Percentiles rank a stretch among this genome's conserved stretches.
phyloP scores from a whole-genome alignment of 2,113 vertebrate genomes.

The Forbesichthys papilliferus region DNA sequence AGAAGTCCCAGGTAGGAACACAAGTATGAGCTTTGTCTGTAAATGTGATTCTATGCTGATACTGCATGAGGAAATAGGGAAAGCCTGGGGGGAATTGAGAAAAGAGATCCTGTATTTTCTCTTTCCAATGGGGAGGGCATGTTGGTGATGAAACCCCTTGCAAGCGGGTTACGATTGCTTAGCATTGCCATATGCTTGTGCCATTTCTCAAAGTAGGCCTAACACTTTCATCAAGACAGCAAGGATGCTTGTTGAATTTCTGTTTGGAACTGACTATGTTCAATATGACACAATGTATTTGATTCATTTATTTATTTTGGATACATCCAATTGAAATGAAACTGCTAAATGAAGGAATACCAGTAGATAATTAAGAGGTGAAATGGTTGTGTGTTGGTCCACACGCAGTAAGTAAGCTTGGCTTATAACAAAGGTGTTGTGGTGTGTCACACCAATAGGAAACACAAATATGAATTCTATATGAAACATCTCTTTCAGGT shows the following conservation, averaged over 20 bases:
- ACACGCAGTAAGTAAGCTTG: no score
- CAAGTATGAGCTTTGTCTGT: constrained; percentile 69
- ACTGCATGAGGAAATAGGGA: constrained; percentile 69
- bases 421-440: neutral
- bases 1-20: constrained; percentile 68
- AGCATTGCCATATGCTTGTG: constrained; percentile 72
- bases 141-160: constrained; percentile 78
- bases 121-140: constrained; percentile 56
- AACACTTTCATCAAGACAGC: constrained; percentile 57
- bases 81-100: constrained; percentile 58
- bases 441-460: neutral
- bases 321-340: no score
- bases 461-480: neutral
- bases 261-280: constrained; percentile 47
- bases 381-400: no score
- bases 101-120: constrained; percentile 38
- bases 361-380: no score
- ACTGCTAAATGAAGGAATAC: no score
- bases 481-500: neutral
- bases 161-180: constrained; percentile 77
- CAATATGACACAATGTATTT: constrained; percentile 39
- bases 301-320: neutral
- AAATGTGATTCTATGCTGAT: constrained; percentile 76
- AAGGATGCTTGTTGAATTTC: constrained; percentile 67
- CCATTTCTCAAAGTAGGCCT: constrained; percentile 62